Conservation (phyloP, 2,113 vertebrate genomes). For the Pan paniscus region DNA sequence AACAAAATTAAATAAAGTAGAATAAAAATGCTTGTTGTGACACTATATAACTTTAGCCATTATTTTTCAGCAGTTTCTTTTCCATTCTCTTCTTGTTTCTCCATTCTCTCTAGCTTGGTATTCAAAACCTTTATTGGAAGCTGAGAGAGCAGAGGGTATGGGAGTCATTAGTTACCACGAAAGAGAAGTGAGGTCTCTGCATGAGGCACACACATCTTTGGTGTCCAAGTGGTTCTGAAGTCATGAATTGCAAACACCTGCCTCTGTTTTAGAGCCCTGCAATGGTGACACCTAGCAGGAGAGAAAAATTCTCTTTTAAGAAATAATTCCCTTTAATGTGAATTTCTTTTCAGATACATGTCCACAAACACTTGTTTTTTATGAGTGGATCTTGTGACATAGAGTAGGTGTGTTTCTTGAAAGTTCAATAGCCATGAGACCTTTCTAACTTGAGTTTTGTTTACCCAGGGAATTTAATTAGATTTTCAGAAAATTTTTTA, state of each 20-base stretch:
- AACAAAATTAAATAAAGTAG: conserved; percentile 46
- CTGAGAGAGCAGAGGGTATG: background rate
- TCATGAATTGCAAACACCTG: conserved; percentile 34
- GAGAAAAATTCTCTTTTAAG: conserved; percentile 34
- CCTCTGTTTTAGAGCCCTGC: background rate
- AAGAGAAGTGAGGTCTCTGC: conserved; percentile 44
- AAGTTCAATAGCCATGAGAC: conserved; percentile 1
- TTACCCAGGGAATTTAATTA: conserved; percentile 5
- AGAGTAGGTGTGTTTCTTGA: conserved; percentile 24
- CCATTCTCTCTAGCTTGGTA: background rate
- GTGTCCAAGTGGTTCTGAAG: background rate
- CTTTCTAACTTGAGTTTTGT: conserved; percentile 6
- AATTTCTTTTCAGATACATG: conserved; percentile 14
- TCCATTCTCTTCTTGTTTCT: background rate
- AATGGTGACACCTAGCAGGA: conserved; percentile 45
- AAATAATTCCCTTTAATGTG: conserved; percentile 27
- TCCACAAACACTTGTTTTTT: conserved; percentile 43
- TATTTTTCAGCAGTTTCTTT: conserved; percentile 49
- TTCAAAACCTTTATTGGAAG: conserved; percentile 54
- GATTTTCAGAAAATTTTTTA: conserved; percentile 32
- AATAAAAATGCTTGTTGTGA: conserved; percentile 35
- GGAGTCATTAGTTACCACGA: conserved; percentile 6
- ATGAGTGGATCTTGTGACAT: conserved; percentile 18
- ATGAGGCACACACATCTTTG: background rate
- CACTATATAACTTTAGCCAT: conserved; percentile 24